Evolutionary conservation across 1,140 invertebrate species (phyloP), one percentile per base, ranked within the genome.

Genomic region (Bemisia tabaci): DNA sequence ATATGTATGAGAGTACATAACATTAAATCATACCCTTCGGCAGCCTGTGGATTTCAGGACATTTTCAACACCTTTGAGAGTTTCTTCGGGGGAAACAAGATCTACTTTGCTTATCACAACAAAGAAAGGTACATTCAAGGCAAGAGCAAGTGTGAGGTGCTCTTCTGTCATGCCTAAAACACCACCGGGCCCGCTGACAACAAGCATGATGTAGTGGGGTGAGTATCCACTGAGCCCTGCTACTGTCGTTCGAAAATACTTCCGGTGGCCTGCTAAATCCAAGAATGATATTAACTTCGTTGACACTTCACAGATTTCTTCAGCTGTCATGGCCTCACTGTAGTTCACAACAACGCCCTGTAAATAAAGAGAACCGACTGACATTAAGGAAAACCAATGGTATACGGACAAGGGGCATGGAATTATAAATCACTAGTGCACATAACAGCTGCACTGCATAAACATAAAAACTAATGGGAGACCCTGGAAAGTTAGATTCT

Each of bases 251-350:
- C 90, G 85, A 71, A 98, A 82, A 76, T 98, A 99, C 76, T 98
- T 97, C 69, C 89, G 87, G 80, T 98, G 94, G 0, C 96, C 97
- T 5, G 95, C 95, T 68, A 98, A 80, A 81, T 99, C 97, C 73
- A 98, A 88, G 72, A 98, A 92, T 1, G 94, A 95, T 0, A 98
- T 89, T 48, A 97, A 79, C 79, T 95, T 96, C 5, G 89, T 87
- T 1, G 91, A 92, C 65, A 86, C 81, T 71, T 95, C 92, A 71
- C 91, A 94, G 62, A 98, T 97, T 73, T 97, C 92, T 77, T 98
- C 95, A 0, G 94, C 88, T 0, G 90, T 95, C 75, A 90, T 88
- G 75, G 92, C 86, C 73, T 94, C 90, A 68, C 89, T 90, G 74
- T 95, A 97, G 72, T 95, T 96, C 1, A 95, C 84, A 26, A 91